These are phyloP conservation scores for Argya squamiceps DNA, from an alignment of 2,797 vertebrate genomes.

Conservation along the genomic window DNA sequence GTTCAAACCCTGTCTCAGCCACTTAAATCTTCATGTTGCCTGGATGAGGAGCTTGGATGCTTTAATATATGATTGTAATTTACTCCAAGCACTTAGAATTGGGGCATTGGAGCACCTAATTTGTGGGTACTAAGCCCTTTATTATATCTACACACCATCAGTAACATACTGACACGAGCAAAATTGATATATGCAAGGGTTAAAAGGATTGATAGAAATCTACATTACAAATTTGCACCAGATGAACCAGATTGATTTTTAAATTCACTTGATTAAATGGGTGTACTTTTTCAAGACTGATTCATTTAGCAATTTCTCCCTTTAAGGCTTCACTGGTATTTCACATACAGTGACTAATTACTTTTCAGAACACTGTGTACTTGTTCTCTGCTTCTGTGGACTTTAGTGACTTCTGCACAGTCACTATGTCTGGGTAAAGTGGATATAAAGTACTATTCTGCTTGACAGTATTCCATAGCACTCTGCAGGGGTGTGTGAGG, in stretches of 20 bases:
- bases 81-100: neutral
- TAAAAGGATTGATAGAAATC: slow-evolving; percentile 48
- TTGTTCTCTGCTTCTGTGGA: slow-evolving; percentile 45
- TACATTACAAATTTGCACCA: slow-evolving; percentile 15
- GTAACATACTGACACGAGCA: slow-evolving; percentile 9
- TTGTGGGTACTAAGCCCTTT: neutral
- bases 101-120: neutral
- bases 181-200: slow-evolving; percentile 35
- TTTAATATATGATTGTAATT: neutral
- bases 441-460: slow-evolving; percentile 1
- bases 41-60: neutral
- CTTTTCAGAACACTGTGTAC: slow-evolving; percentile 59
- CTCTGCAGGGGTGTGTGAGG: neutral
- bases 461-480: slow-evolving; percentile 6
- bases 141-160: neutral
- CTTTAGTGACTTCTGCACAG: slow-evolving; percentile 25
- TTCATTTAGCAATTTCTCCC: slow-evolving; percentile 55
- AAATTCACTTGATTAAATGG: slow-evolving; percentile 66
- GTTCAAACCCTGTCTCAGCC: neutral
- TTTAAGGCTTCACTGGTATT: slow-evolving; percentile 57
- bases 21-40: neutral
- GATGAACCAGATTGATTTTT: slow-evolving; percentile 61
- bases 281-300: slow-evolving; percentile 52
- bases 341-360: slow-evolving; percentile 56
- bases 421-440: slow-evolving; percentile 1